These are phyloP conservation scores for Acridotheres tristis DNA, from an alignment of 2,797 vertebrate species.

Conservation along the genomic window DNA sequence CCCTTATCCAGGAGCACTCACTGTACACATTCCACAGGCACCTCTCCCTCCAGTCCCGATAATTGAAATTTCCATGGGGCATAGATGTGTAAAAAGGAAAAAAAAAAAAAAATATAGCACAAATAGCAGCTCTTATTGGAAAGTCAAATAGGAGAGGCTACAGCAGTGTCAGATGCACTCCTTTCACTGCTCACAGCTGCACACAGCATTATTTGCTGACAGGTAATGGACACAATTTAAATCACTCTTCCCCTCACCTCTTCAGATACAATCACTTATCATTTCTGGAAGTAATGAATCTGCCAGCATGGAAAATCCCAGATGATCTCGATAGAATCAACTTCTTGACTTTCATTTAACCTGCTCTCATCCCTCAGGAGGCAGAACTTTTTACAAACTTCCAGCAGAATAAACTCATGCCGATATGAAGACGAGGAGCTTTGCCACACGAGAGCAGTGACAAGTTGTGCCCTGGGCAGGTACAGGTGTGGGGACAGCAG, in stretches of 20 bases:
- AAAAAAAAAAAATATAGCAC: background rate
- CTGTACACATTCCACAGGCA: background rate
- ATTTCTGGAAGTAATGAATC: slow-evolving; percentile 69
- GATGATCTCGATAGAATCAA: slow-evolving; percentile 44
- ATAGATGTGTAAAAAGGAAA: background rate
- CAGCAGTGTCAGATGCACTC: background rate
- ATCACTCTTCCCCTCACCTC: slow-evolving; percentile 18
- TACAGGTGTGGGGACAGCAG: background rate
- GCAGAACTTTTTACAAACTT: background rate
- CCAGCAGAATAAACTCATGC: background rate
- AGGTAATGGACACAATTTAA: slow-evolving; percentile 44
- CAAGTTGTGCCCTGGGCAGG: too few relatives aligned
- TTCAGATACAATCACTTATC: slow-evolving; percentile 66
- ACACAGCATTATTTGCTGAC: slow-evolving; percentile 44
- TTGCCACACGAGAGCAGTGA: accelerated
- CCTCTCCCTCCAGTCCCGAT: background rate
- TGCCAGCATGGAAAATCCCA: slow-evolving; percentile 56
- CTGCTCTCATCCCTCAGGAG: slow-evolving; percentile 40
- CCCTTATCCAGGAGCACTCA: background rate
- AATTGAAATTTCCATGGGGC: background rate
- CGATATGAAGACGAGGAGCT: accelerated
- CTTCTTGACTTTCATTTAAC: slow-evolving; percentile 62
- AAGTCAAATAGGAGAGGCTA: background rate
- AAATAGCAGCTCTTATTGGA: background rate
- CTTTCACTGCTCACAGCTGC: background rate